Base-by-base conservation (phyloP, 2,797 vertebrate species). In the Sebastes taczanowskii region DNA sequence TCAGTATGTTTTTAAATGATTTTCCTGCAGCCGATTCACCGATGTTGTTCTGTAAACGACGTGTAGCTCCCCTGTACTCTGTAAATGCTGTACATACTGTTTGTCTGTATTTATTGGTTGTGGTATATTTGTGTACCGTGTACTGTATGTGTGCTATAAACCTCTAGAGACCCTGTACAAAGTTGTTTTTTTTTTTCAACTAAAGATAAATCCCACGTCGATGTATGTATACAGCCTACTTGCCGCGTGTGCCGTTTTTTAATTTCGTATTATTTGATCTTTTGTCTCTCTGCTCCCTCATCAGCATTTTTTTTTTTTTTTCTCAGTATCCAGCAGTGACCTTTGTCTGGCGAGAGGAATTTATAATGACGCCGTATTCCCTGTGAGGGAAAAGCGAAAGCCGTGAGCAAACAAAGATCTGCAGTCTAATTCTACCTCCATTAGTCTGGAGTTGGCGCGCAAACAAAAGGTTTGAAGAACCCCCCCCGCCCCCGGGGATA, bases 61-160 rank as follows among this genome's bases (percentile, higher is more conserved):
- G 18, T 0, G 58, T 83, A 70, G 71, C 88, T 87, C 87, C 76
- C 88, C 92, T 89, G 52, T 85, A 84, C 92, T 92, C 88, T 91
- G 87, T 91, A 77, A 90, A 94, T 92, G 80, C 73, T 95, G 94
- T 94, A 93, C 74, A 94, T 93, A 94, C 49, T 83, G 35, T 83
- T 93, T 94, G 85, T 94, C 92, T 92, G 87, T 97, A 97, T 97
- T 98, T 98, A 97, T 98, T 97, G 96, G 94, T 94, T 94, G 93
- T 95, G 89, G 90, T 95, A 49, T 92, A 82, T 91, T 92, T 82
- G 86, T 95, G 91, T 74, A 46, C 25, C 38, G 38, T 46, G 62
- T 89, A 29, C 85, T 63, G 77, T 94, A 77, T 94, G 87, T 91
- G 89, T 90, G 65, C 92, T 94, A 83, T 95, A 93, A 94, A 93